Percentiles rank a stretch among this genome's conserved stretches.
These are phyloP conservation scores for Microplitis demolitor DNA, from an alignment of 1,140 invertebrate genomes.

Conservation along the genomic window DNA sequence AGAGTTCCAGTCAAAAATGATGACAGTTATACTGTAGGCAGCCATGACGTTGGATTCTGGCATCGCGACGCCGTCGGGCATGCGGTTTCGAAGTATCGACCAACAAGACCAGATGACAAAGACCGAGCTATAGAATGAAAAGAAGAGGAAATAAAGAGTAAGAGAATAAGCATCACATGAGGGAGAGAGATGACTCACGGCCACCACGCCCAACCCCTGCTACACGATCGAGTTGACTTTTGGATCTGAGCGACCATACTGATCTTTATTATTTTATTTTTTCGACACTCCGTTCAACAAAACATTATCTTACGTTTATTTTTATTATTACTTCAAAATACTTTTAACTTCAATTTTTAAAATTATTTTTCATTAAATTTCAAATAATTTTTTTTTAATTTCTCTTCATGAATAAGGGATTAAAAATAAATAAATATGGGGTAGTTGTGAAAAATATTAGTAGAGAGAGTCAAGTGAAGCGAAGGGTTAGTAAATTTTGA, in stretches of 20 bases:
- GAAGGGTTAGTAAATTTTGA: too few relatives aligned
- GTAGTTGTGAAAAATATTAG: too few relatives aligned
- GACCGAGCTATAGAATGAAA: constrained; percentile 16
- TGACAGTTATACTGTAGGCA: constrained; percentile 26
- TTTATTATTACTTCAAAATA: neutral
- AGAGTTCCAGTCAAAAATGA: neutral
- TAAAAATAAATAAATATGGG: too few relatives aligned
- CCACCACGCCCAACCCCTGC: constrained; percentile 59
- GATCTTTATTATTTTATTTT: constrained; percentile 33
- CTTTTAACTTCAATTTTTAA: neutral
- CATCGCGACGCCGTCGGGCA: constrained; percentile 56
- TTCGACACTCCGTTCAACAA: neutral
- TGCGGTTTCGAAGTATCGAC: constrained; percentile 59
- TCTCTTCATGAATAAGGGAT: too few relatives aligned
- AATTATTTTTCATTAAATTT: neutral
- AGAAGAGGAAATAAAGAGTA: constrained; percentile 1
- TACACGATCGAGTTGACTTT: constrained; percentile 32
- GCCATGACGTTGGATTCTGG: constrained; percentile 54
- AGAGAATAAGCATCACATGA: constrained; percentile 5
- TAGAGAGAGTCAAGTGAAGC: too few relatives aligned
- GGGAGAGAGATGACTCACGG: constrained; percentile 35
- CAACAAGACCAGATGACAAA: constrained; percentile 32
- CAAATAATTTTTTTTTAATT: too few relatives aligned
- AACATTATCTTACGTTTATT: neutral
- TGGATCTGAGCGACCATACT: constrained; percentile 16